Evolutionary conservation across 1,140 invertebrate species (phyloP), one percentile per base, ranked within the genome.

Genomic region (Coboldia fuscipes): DNA sequence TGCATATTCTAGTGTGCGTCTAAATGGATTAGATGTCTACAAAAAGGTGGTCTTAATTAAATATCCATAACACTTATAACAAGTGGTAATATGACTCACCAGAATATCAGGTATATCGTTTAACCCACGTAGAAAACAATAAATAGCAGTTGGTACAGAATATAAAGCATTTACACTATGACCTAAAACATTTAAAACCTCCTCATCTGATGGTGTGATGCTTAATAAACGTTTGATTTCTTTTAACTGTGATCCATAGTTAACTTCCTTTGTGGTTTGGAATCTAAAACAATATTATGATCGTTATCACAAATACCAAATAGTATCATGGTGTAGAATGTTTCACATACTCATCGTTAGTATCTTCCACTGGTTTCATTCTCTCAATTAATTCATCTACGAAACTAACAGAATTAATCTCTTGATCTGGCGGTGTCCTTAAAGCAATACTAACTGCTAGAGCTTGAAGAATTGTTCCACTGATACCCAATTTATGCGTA

Each of bases 71-170:
- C n/a, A n/a, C n/a, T n/a, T 9, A 28, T 9, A 28, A 28, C 7
- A 28, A 28, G 13, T 7, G 7, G 7, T 9, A 13, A 9, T 9
- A 10, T 10, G 13, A 15, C 4, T 16, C 17, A 30, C 9, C 16
- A 37, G 33, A 33, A 77, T 62, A 14, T 50, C 54, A 8, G 56
- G 42, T 31, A 76, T 65, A 19, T 62, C 56, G 38, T 62, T 58
- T 39, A 62, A 56, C 9, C 69, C 66, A 44, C 63, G 58, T 12
- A 84, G 45, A 51, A 79, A 81, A 41, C 67, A 72, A 51, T 68
- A 83, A 38, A 84, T 68, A 17, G 78, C 76, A 26, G 76, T 76
- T 7, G 77, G 75, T 5, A 83, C 77, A 2, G 78, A 80, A 42
- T 68, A 57, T 19, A 73, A 45, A 6, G 78, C 78, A 34, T 61